Evolutionary conservation across 2,888 invertebrate genomes (phyloP), one percentile per base, ranked within the genome.

Genomic region (Diachrysia chrysitis): DNA sequence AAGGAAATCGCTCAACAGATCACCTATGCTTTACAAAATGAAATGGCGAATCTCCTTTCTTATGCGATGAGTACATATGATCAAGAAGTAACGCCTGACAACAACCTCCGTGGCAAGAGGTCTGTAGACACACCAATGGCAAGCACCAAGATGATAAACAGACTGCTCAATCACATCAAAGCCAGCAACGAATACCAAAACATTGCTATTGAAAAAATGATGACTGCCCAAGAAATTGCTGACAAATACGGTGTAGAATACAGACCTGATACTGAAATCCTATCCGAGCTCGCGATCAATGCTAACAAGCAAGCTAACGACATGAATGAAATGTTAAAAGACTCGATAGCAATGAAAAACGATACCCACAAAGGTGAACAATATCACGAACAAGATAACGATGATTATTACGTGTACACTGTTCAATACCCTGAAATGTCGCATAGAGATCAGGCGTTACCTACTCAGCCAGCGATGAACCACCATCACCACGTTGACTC

Each of bases 171-270:
- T 64, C 95, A 95, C 68, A 95, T 95, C 1, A 95, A 94, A 73
- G 87, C 87, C 0, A 93, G 90, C 69, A 95, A 95, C 59, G 95
- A 95, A 78, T 91, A 90, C 67, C 95, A 95, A 64, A 95, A 94
- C 68, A 90, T 94, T n/a, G 94, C 94, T 2, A 94, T 95, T 17
- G 95, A 95, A 16, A 95, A 95, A 79, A 93, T 95, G 93, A 94
- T 95, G 94, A 86, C 90, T 2, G 95, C 95, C 55, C 94, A 95
- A 84, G 93, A 95, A 82, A 95, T 95, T 2, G 95, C 95, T 37
- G 93, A 94, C 48, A 94, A 95, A 85, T 95, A 88, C 71, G 93
- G 93, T 53, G 89, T 95, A 10, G 90, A 91, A 46, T 95, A 92
- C 69, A 89, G 85, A 53, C 94, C 95, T 16, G 94, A 95, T 55